phyloP scores from a whole-genome alignment of 2,113 vertebrate genomes.

The Pandion haliaetus region DNA sequence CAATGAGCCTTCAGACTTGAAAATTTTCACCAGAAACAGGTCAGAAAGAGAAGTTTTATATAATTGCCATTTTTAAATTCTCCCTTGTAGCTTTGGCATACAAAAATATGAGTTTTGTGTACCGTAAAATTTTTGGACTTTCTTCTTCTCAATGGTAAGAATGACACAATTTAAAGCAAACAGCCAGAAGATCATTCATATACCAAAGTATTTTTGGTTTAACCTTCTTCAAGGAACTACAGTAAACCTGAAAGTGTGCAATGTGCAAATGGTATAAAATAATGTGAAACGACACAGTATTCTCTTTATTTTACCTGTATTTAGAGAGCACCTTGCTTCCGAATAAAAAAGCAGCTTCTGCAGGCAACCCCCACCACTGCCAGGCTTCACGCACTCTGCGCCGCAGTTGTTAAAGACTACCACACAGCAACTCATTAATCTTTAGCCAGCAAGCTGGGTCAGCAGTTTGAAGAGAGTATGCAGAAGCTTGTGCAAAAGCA shows the following conservation, averaged over 20 bases:
- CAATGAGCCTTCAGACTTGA: not conserved
- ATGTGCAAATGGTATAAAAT: not conserved
- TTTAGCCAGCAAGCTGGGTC: not conserved
- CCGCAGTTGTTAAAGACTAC: not conserved
- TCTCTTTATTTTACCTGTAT: not conserved
- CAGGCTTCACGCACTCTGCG: fast-evolving
- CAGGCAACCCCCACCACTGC: not conserved
- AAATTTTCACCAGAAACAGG: not conserved
- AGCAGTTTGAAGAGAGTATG: not conserved
- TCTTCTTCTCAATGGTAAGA: not conserved
- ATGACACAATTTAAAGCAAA: not conserved
- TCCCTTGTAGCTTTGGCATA: not conserved
- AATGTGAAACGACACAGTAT: not conserved
- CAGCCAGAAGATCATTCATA: not conserved
- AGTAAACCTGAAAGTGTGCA: not conserved
- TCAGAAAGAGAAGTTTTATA: not conserved
- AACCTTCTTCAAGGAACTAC: not conserved
- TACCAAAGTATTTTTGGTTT: not conserved
- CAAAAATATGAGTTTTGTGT: not conserved
- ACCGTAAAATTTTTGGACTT: not conserved
- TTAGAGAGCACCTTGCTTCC: not conserved
- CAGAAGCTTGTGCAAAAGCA: not conserved
- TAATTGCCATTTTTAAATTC: not conserved
- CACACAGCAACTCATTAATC: not conserved
- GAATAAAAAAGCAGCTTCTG: not conserved